Evolutionary conservation across 2,888 invertebrate species (phyloP).

Genomic region (Chloroclysta siterata): DNA sequence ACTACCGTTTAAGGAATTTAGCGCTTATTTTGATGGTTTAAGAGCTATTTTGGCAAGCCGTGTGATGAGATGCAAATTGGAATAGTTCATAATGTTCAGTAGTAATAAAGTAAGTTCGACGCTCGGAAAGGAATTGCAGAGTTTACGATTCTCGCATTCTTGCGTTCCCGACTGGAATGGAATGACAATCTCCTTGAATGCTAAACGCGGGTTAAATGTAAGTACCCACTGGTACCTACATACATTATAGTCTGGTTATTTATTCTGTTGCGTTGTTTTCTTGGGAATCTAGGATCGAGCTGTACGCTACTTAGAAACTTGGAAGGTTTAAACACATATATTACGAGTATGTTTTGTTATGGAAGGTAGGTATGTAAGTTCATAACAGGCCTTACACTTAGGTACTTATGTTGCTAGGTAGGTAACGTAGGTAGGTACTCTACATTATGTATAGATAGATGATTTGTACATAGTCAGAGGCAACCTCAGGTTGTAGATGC

Average conservation of each 20-base stretch:
- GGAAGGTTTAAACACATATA: too few species aligned
- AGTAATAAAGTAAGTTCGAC: slow-evolving; percentile 47
- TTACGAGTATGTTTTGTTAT: too few species aligned
- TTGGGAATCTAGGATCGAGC: not conserved
- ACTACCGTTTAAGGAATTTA: slow-evolving; percentile 23
- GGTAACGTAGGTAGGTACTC: too few species aligned
- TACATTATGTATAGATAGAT: too few species aligned
- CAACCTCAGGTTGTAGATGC: too few species aligned
- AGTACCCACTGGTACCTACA: too few species aligned
- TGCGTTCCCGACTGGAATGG: slow-evolving; percentile 39
- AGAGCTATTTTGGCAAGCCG: slow-evolving; percentile 20
- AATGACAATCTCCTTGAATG: slow-evolving; percentile 39
- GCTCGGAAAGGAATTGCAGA: slow-evolving; percentile 43
- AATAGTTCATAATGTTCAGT: slow-evolving; percentile 55
- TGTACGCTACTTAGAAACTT: too few species aligned
- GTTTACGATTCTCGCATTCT: slow-evolving; percentile 47
- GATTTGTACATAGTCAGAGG: too few species aligned
- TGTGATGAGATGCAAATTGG: slow-evolving; percentile 57
- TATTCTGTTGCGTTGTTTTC: not conserved
- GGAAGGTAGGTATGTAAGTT: too few species aligned
- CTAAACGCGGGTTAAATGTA: slow-evolving; percentile 28
- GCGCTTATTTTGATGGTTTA: slow-evolving; percentile 17
- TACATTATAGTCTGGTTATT: slow-evolving; percentile 7
- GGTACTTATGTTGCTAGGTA: too few species aligned
- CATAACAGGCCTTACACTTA: too few species aligned